Evolutionary conservation across 2,888 invertebrate species (phyloP), one percentile per base, ranked within the genome.

Genomic region (Limnephilus rhombicus): DNA sequence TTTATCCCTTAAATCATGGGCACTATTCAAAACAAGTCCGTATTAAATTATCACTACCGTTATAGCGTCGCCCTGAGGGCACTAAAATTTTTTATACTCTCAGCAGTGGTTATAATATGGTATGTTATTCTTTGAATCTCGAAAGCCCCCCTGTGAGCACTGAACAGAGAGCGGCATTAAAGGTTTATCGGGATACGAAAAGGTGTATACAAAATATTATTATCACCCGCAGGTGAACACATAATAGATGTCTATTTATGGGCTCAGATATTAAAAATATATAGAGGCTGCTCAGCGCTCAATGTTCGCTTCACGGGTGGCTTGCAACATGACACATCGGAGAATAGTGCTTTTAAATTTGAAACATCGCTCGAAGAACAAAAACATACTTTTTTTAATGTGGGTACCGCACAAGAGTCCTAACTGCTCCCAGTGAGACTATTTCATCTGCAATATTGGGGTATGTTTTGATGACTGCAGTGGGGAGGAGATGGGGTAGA

Each of bases 141-240:
- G 45, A 87, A 91, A 68, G 49, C 88, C 91, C 88, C 91, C 91
- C 91, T 68, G 82, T 18, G 34, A 82, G 41, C 41, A 41, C 7
- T 41, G 41, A 41, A 9, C 41, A 88, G 82, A 3, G 34, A 82
- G 88, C 29, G n/a, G 12, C 37, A 34, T 88, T 88, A n/a, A 88
- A 83, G 41, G 80, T 91, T 91, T 91, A 87, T 91, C 91, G 81
- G 91, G 18, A 18, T 88, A 34, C 31, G 13, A 88, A 53, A 88
- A 88, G 68, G 88, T 88, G 88, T 68, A 88, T 37, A 68, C 88
- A 37, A 88, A 88, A 88, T 88, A 88, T 88, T 68, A 11, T 68
- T 88, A 88, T 88, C 88, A 68, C 88, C 88, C 88, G 31, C 53
- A 53, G 88, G 68, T 88, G 88, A 86, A 45, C 34, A 34, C 34